phyloP scores from a whole-genome alignment of 2,888 invertebrate species.

The Morpho achilles region DNA sequence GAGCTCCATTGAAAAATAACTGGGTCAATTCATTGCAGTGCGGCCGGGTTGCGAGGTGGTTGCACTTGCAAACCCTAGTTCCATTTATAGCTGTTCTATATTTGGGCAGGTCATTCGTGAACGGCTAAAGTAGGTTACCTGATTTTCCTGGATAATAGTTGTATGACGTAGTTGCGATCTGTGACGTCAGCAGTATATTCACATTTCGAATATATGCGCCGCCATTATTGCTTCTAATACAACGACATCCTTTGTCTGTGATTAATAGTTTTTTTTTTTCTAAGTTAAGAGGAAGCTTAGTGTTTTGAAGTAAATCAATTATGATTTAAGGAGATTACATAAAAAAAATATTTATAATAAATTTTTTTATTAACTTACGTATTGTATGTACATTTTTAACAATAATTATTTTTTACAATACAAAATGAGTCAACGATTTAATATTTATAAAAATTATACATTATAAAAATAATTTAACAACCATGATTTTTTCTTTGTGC shows the following conservation, averaged over 20 bases:
- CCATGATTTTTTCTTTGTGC: too few species aligned
- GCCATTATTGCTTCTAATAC: constrained; percentile 2
- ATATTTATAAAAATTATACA: too few species aligned
- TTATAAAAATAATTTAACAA: too few species aligned
- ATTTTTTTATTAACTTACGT: too few species aligned
- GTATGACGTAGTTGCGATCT: constrained; percentile 59
- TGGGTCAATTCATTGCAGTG: constrained; percentile 77
- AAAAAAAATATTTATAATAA: too few species aligned
- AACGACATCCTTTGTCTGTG: neutral
- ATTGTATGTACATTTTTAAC: too few species aligned
- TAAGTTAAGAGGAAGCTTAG: neutral
- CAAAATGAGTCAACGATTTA: too few species aligned
- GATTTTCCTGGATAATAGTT: constrained; percentile 67
- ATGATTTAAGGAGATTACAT: too few species aligned
- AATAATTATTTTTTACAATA: too few species aligned
- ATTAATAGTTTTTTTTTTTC: neutral
- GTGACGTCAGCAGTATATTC: constrained; percentile 54
- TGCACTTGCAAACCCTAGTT: constrained; percentile 58
- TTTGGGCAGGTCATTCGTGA: constrained; percentile 75
- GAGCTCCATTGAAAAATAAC: constrained; percentile 74
- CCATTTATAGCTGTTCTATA: constrained; percentile 75
- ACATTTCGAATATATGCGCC: constrained; percentile 10
- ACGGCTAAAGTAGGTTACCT: constrained; percentile 71
- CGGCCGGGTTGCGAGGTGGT: constrained; percentile 62
- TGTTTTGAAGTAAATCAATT: too few species aligned